Evolutionary conservation across 1,140 invertebrate genomes (phyloP), one percentile per base, ranked within the genome.

Genomic region (Aphelenchoides avenae): DNA sequence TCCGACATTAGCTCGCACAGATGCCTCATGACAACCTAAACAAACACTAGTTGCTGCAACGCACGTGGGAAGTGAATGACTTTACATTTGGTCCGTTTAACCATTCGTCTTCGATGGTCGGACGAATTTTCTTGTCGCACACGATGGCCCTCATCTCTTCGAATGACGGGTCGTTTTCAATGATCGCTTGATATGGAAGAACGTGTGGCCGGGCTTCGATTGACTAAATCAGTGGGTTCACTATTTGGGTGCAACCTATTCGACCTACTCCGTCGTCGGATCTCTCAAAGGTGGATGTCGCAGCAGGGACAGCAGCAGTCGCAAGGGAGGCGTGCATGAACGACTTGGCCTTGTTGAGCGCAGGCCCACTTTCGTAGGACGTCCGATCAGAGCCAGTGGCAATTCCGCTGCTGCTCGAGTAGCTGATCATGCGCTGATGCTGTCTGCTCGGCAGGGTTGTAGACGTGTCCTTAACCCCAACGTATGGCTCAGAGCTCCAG

Each of bases 401-500:
- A 11, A 59, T 59, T 34, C 57, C 57, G 15, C 60, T 64, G 30
- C 58, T 64, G 29, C 60, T 36, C 15, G 57, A 59, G 13, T n/a
- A 64, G 34, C 57, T 59, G 5, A 59, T 64, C 33, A 59, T 64
- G 22, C 57, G 20, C 36, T 65, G n/a, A 31, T 59, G 57, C 9
- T 20, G 42, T 15, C 36, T 53, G 15, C 18, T n/a, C n/a, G 18
- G 20, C 22, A 29, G 11, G 22, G 37, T 18, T 15, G 26, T 54
- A n/a, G 30, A 15, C n/a, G 13, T n/a, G 54, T 44, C 24, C 18
- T 61, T 61, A 18, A 39, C 26, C 37, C 22, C 6, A 24, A 3
- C 42, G 27, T 3, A 13, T 6, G 18, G 5, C 57, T n/a, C n/a
- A n/a, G n/a, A n/a, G n/a, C n/a, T n/a, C n/a, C n/a, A n/a, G n/a